These are phyloP conservation scores for Cotesia vestalis DNA, from an alignment of 1,140 invertebrate species.

Conservation along the genomic window DNA sequence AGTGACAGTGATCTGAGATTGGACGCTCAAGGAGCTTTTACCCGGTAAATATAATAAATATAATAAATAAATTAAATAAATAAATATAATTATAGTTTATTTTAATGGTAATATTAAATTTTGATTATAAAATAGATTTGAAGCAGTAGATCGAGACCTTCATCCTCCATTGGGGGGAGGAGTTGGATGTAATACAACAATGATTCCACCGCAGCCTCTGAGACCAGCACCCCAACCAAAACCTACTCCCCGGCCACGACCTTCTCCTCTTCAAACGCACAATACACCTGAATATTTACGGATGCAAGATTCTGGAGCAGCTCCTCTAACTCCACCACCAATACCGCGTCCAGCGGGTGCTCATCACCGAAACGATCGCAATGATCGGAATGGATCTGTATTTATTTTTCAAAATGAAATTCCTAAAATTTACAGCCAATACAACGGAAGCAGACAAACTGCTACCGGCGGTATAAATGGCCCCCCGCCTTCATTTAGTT, in stretches of 20 bases:
- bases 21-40: constrained; percentile 62
- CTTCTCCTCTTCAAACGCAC: constrained; percentile 55
- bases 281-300: constrained; percentile 53
- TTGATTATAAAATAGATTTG: constrained; percentile 51
- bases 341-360: constrained; percentile 34
- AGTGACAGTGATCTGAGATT: constrained; percentile 62
- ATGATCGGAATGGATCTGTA: constrained; percentile 34
- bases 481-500: constrained; percentile 39
- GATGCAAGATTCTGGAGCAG: constrained; percentile 51
- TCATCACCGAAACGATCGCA: constrained; percentile 20
- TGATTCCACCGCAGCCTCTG: constrained; percentile 69
- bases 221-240: constrained; percentile 65
- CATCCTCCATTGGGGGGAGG: constrained; percentile 52
- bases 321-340: constrained; percentile 37
- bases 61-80: not conserved
- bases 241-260: constrained; percentile 56
- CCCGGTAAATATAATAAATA: constrained; percentile 50
- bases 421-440: constrained; percentile 42
- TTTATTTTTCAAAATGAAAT: constrained; percentile 52
- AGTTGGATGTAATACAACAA: constrained; percentile 32
- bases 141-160: constrained; percentile 60
- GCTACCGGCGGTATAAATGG: no score
- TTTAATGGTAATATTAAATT: not conserved
- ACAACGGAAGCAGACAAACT: constrained; percentile 18
- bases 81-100: not conserved